phyloP scores from a whole-genome alignment of 2,797 vertebrate species.

The Oreochromis mossambicus region DNA sequence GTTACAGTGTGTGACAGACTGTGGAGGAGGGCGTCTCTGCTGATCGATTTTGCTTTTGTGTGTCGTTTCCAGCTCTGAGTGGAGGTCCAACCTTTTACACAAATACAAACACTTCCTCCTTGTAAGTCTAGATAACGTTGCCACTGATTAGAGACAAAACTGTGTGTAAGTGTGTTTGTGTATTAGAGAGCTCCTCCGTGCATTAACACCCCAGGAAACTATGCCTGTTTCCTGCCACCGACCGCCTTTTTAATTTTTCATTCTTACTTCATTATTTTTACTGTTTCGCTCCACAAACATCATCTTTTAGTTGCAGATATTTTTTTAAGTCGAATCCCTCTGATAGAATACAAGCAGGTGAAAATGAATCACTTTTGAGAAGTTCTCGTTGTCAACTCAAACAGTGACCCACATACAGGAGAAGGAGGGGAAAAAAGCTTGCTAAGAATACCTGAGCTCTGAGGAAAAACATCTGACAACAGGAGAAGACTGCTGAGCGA shows the following conservation, averaged over 20 bases:
- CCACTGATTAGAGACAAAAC: slow-evolving; percentile 50
- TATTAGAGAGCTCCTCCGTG: neutral
- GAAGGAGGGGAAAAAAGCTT: neutral
- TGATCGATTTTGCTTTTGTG: slow-evolving; percentile 7
- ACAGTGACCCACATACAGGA: neutral
- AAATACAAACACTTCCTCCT: slow-evolving; percentile 63
- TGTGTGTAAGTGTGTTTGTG: slow-evolving; percentile 6
- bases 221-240: slow-evolving; percentile 69
- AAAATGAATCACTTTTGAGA: neutral
- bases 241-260: slow-evolving; percentile 19
- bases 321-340: neutral
- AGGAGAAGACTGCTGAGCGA: neutral
- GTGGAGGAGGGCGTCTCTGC: neutral
- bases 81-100: slow-evolving; percentile 46
- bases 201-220: slow-evolving; percentile 66
- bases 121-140: slow-evolving; percentile 40
- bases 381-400: neutral
- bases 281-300: neutral
- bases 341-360: neutral
- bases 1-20: neutral
- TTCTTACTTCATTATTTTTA: slow-evolving; percentile 3
- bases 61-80: slow-evolving; percentile 13
- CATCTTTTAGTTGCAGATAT: neutral
- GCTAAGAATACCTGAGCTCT: neutral
- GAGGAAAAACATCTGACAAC: neutral